Conservation (phyloP, 2,888 invertebrate genomes). For the Phytoseiulus persimilis region DNA sequence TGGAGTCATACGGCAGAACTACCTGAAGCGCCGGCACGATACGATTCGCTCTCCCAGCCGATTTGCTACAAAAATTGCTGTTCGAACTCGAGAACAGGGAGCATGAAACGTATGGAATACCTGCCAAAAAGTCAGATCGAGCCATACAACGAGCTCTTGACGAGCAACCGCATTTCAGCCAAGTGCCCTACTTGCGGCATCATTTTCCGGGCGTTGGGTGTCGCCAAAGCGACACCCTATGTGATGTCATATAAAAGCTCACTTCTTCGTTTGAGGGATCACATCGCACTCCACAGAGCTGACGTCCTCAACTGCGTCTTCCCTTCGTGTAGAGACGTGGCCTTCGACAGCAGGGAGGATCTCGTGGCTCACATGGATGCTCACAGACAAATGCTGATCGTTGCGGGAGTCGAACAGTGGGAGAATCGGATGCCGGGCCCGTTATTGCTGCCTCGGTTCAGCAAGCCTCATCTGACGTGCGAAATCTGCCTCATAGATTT, state of each 20-base stretch:
- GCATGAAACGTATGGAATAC: too few relatives aligned
- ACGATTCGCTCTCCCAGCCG: too few relatives aligned
- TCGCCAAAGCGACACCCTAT: background rate
- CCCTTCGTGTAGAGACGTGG: background rate
- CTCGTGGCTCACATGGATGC: slow-evolving; percentile 16
- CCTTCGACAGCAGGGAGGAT: background rate
- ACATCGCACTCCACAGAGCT: background rate
- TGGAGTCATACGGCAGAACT: too few relatives aligned
- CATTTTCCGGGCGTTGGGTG: background rate
- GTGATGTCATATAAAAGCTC: background rate
- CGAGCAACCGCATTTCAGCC: background rate
- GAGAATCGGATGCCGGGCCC: background rate
- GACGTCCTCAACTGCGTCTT: slow-evolving; percentile 14
- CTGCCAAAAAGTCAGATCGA: too few relatives aligned
- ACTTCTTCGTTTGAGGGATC: background rate
- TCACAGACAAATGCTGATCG: background rate
- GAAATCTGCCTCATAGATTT: slow-evolving; percentile 20
- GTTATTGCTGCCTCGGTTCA: background rate
- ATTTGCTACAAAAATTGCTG: too few relatives aligned
- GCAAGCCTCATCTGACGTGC: background rate
- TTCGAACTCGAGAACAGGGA: too few relatives aligned
- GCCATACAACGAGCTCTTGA: too few relatives aligned
- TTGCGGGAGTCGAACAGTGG: slow-evolving; percentile 24
- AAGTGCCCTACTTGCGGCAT: slow-evolving; percentile 20
- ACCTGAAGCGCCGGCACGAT: too few relatives aligned